Percentiles rank a stretch among this genome's conserved stretches.
phyloP scores from a whole-genome alignment of 2,113 vertebrate genomes.

The Sarotherodon lohbergeri region DNA sequence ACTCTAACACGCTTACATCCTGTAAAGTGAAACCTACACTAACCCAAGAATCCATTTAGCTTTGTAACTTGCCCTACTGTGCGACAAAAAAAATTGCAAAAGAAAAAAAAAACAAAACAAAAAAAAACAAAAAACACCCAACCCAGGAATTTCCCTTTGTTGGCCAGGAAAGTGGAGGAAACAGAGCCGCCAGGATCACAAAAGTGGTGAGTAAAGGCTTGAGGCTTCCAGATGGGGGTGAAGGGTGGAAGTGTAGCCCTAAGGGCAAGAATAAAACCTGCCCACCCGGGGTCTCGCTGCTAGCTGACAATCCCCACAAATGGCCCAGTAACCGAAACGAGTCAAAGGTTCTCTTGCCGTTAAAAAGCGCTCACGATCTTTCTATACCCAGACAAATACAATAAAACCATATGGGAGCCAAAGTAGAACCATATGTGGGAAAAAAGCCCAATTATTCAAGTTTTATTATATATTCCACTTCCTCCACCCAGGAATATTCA shows the following conservation, averaged over 20 bases:
- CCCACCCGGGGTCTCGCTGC: slow-evolving; percentile 3
- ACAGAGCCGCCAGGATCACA: slow-evolving; percentile 39
- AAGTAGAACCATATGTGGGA: slow-evolving; percentile 50
- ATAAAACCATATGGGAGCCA: slow-evolving; percentile 50
- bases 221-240: slow-evolving; percentile 26
- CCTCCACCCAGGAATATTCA: slow-evolving; percentile 27
- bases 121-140: slow-evolving; percentile 12
- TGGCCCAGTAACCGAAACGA: slow-evolving; percentile 3
- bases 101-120: not conserved
- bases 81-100: not conserved
- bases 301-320: slow-evolving; percentile 25
- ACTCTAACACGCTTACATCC: slow-evolving; percentile 43
- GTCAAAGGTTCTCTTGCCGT: slow-evolving; percentile 29
- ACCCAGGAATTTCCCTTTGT: slow-evolving; percentile 58
- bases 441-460: slow-evolving; percentile 15
- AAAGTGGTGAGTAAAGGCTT: slow-evolving; percentile 28
- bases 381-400: slow-evolving; percentile 20
- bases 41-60: not conserved
- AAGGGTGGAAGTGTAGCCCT: slow-evolving; percentile 18
- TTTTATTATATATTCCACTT: slow-evolving; percentile 50
- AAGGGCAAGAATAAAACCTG: slow-evolving; percentile 29
- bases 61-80: slow-evolving; percentile 4
- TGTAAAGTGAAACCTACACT: slow-evolving; percentile 49
- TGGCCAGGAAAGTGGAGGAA: slow-evolving; percentile 22
- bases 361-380: slow-evolving; percentile 28